Evolutionary conservation across 2,888 invertebrate genomes (phyloP), one percentile per base, ranked within the genome.

Genomic region (Ferrisia virgata): DNA sequence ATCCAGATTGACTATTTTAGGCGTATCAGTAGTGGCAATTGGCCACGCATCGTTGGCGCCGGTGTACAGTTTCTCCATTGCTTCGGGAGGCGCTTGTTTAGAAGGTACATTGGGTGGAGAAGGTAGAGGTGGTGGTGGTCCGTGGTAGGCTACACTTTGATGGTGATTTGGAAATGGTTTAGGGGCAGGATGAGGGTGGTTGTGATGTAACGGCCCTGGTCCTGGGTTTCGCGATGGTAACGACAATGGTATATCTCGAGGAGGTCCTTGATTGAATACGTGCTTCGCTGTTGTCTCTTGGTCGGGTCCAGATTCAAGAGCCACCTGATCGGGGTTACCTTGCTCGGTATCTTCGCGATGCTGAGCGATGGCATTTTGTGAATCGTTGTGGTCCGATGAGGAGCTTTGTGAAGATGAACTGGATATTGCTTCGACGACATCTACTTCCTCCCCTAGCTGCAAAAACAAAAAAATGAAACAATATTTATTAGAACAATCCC

Each of bases 1-100:
- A 87, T 97, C 97, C 13, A 97, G 90, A 0, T 96, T 95, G 11
- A 96, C 93, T 85, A 97, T 97, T 89, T 96, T 96, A 0, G 97
- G 96, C 95, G 96, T 96, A 87, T 97, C 96, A 11, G 94, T 94
- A 3, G 93, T 93, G 0, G 94, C 94, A 3, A 88, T 88, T 0
- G 96, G 94, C 96, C 96, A 96, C 11, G 94, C 93, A 86, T 96
- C 96, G 81, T 86, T 85, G 36, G 86, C 86, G n/a, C 86, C 85
- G 0, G 85, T 85, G 87, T 86, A 25, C 87, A 88, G 85, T 87
- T 92, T 92, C 85, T 92, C 92, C 86, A 91, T 91, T 31, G 92
- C 91, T 40, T 91, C 91, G 4, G 91, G 91, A 6, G 79, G 85
- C 28, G 90, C 89, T 18, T 89, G 89, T 5, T 89, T 89, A 1